These are phyloP conservation scores for Enchytraeus crypticus DNA, from an alignment of 2,888 invertebrate genomes.

Conservation along the genomic window DNA sequence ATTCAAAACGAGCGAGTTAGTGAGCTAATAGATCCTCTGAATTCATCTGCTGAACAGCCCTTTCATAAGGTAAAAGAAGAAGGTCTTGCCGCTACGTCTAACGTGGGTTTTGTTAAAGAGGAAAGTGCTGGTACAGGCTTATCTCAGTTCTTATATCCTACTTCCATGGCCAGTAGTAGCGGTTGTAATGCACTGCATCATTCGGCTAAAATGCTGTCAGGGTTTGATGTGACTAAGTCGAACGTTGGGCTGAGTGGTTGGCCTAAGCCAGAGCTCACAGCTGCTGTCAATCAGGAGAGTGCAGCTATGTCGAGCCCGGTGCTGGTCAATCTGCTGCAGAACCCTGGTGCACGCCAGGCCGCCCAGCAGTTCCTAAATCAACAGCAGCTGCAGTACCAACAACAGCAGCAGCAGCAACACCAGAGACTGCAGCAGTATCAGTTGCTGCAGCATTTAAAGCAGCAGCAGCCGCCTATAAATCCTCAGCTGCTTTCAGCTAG, in stretches of 20 bases:
- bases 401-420: conserved; percentile 7
- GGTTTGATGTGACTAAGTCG: too few species aligned
- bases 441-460: background rate
- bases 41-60: too few species aligned
- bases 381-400: conserved; percentile 8
- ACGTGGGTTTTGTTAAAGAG: too few species aligned
- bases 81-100: too few species aligned
- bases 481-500: background rate
- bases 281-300: conserved; percentile 8
- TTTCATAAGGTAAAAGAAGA: too few species aligned
- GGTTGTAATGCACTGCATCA: too few species aligned
- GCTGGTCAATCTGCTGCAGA: conserved; percentile 81
- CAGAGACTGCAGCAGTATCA: background rate
- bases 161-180: too few species aligned
- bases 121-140: too few species aligned
- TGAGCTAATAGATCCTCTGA: too few species aligned
- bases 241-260: background rate
- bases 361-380: conserved; percentile 3
- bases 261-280: background rate
- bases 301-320: conserved; percentile 66
- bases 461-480: background rate
- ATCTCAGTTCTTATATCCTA: too few species aligned
- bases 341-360: conserved; percentile 40
- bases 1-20: too few species aligned
- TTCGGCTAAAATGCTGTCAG: too few species aligned